A percentile compares a stretch with the other conserved stretches of the same genome.
Conservation (phyloP, 2,888 invertebrate species). For the Galerucella pusilla region DNA sequence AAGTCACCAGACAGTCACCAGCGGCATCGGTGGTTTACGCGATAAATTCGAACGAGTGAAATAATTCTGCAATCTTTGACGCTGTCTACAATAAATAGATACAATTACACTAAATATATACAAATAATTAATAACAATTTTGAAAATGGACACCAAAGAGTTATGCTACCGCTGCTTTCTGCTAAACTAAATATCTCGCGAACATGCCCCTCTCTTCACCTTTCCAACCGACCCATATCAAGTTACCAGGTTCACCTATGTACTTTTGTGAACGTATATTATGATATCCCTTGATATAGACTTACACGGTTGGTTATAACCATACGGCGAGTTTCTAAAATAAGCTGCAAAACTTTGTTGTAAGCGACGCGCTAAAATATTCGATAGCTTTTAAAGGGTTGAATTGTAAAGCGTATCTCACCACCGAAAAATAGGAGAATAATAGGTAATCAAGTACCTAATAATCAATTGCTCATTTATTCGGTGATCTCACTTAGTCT, state of each 20-base stretch:
- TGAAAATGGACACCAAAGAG: conserved; percentile 57
- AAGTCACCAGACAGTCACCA: too few relatives aligned
- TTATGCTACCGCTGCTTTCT: conserved; percentile 23
- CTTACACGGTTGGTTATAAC: conserved; percentile 39
- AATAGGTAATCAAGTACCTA: too few relatives aligned
- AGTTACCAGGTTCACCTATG: conserved; percentile 45
- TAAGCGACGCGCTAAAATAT: too few relatives aligned
- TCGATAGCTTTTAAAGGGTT: too few relatives aligned
- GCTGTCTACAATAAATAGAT: too few relatives aligned
- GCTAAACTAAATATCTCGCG: conserved; percentile 27
- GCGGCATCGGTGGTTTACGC: too few relatives aligned
- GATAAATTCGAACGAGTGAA: too few relatives aligned
- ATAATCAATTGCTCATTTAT: too few relatives aligned
- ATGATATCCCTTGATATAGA: conserved; percentile 43
- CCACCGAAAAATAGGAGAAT: too few relatives aligned
- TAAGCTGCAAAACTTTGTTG: conserved; percentile 39
- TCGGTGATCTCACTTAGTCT: too few relatives aligned
- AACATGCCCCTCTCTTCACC: conserved; percentile 18
- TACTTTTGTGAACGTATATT: conserved; percentile 40
- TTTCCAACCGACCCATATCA: conserved; percentile 33
- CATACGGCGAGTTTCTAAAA: conserved; percentile 20
- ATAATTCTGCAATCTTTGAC: too few relatives aligned
- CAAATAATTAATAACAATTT: conserved; percentile 56
- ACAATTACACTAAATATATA: conserved; percentile 51
- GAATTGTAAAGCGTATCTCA: too few relatives aligned